Evolutionary conservation across 2,888 invertebrate genomes (phyloP), one percentile per base, ranked within the genome.

Genomic region (Drosophila demipolita): DNA sequence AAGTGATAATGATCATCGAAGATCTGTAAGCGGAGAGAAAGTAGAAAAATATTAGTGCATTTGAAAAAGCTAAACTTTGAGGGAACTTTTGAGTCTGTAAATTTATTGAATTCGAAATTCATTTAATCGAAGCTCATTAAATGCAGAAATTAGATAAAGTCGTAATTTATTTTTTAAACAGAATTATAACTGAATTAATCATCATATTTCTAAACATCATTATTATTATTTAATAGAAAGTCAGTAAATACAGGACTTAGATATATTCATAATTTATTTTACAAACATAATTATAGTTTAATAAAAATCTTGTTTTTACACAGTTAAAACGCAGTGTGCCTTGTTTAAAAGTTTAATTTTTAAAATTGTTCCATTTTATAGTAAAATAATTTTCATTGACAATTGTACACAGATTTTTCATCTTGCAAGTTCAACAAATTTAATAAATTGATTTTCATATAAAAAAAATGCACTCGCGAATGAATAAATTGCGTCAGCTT

Each of bases 1-100:
- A 98, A 96, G 93, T 97, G 97, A 93, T 96, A 98, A 93, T 96
- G 96, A 92, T 97, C 96, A 87, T 95, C 95, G 93, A 98, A 95
- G 92, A 98, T 98, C 98, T 98, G 95, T 40, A 95, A 94, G 8
- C 58, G 67, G 87, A 82, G 81, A 65, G 45, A 15, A 15, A 11
- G 26, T 26, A 45, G 12, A 52, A 7, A 53, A 32, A 15, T 32
- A n/a, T 32, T n/a, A 32, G 2, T 11, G 15, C 23, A 15, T 35
- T 6, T 35, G 17, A 12, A 35, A 11, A 36, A 6, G 15, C 15
- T 15, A 0, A 53, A 9, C 3, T 45, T 45, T 20, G 12, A 45
- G 12, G 20, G 3, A 45, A 12, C 1, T 45, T 42, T 15, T 35
- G 1, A 23, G 9, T 6, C 3, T 20, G 7, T 20, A 15, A 7